Evolutionary conservation across 2,888 invertebrate genomes (phyloP), one percentile per base, ranked within the genome.

Genomic region (Loripinus fragilis): DNA sequence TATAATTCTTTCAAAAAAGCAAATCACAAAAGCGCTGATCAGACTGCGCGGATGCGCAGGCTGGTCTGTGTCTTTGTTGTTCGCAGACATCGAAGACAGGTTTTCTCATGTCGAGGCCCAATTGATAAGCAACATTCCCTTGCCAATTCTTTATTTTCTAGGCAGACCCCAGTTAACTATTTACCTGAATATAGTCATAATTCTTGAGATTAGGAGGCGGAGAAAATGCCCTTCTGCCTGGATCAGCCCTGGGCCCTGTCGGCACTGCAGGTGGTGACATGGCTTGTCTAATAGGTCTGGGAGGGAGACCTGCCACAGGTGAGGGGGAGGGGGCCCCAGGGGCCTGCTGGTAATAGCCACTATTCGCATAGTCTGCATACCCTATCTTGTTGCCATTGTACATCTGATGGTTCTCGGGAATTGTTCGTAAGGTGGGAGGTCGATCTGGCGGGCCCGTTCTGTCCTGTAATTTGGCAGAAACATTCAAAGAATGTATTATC

Each of bases 321-420:
- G 60, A 12, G n/a, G 78, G 68, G 20, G 75, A 71, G 10, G 80
- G 69, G 5, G 78, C 71, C 12, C 76, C 79, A 17, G 77, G 78
- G 23, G 71, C 60, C 45, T 81, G 80, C 23, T 71, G 74, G 68
- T 86, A 84, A 41, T 80, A 76, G 28, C 38, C 71, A 67, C 67
- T 73, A 28, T 52, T 52, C 25, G 72, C 66, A 7, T 71, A 72
- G 10, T 76, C 80, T 15, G 72, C 20, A 33, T 74, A 74, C n/a
- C 55, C 66, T 42, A 78, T 81, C 64, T 75, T 79, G n/a, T 73
- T 52, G 20, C 86, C 87, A 75, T 88, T 88, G 15, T 82, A 64
- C 76, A 89, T 84, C 67, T 86, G 89, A 55, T 83, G 78, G 80
- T 90, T 88, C 74, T 91, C 91, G 60, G 91, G 91, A 71, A 91